phyloP scores from a whole-genome alignment of 2,113 vertebrate genomes.

The Damaliscus lunatus region DNA sequence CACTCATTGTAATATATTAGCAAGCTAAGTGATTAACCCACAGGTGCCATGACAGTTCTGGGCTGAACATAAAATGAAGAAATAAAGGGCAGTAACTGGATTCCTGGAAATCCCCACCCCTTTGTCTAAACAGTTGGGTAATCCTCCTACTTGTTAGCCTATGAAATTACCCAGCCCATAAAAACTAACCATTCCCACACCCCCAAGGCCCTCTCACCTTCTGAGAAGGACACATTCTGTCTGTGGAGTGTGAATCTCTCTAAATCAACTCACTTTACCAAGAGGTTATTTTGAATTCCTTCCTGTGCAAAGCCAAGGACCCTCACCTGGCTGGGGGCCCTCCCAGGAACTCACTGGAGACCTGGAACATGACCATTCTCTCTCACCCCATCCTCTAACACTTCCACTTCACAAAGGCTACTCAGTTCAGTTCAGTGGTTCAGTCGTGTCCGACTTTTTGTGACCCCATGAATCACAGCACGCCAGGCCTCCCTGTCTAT shows the following conservation, averaged over 20 bases:
- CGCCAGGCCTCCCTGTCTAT: too few relatives aligned
- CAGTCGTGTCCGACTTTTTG: fast-evolving
- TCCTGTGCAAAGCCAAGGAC: neutral
- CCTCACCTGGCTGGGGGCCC: neutral
- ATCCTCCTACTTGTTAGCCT: neutral
- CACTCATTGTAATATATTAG: neutral
- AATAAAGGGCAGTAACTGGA: neutral
- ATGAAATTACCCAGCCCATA: neutral
- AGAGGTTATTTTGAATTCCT: neutral
- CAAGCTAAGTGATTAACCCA: neutral
- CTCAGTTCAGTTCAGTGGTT: too few relatives aligned
- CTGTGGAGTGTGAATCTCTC: neutral
- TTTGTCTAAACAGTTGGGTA: neutral
- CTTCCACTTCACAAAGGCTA: neutral
- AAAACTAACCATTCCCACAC: neutral
- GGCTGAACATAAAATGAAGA: neutral
- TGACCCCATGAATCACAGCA: too few relatives aligned
- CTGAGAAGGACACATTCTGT: neutral
- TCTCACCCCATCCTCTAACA: neutral
- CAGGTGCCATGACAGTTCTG: neutral
- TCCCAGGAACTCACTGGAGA: neutral
- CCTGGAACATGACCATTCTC: neutral
- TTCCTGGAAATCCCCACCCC: neutral
- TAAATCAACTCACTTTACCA: neutral
- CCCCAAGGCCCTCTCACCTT: neutral